Evolutionary conservation across 1,140 invertebrate genomes (phyloP).

Genomic region (Pseudomyrmex flavicornis): DNA sequence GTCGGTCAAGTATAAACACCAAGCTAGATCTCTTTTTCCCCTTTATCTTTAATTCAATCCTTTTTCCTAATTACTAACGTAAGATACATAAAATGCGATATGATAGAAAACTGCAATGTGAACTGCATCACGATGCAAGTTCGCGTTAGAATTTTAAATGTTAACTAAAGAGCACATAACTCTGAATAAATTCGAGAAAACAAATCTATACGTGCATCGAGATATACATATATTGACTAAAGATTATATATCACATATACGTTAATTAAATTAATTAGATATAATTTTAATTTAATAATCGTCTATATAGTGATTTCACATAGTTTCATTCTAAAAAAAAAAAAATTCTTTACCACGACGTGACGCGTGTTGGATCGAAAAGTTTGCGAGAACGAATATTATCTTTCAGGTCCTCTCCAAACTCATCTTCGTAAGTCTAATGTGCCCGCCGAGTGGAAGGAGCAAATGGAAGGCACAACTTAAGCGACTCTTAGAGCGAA

Average conservation of each 20-base stretch:
- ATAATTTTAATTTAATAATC: neutral
- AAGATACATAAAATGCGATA: neutral
- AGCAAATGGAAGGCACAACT: constrained; percentile 39
- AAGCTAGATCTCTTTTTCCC: neutral
- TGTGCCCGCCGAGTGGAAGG: constrained; percentile 15
- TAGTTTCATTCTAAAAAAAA: neutral
- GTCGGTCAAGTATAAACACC: no score
- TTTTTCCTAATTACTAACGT: neutral
- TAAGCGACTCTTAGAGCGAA: constrained; percentile 35
- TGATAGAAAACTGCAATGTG: no score
- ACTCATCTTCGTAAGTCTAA: constrained; percentile 47
- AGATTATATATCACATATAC: no score
- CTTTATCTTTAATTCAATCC: neutral
- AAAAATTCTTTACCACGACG: neutral
- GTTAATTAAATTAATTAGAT: neutral
- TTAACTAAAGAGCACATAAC: neutral
- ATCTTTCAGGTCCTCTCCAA: constrained; percentile 26
- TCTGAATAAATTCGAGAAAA: neutral
- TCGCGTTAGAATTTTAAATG: no score
- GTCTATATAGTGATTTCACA: constrained; percentile 4
- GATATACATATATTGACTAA: no score
- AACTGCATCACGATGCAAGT: no score
- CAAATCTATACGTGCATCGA: neutral
- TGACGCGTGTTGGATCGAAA: constrained; percentile 44
- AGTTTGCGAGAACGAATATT: constrained; percentile 22